Base-by-base conservation (phyloP, 2,113 vertebrate species). In the Cyrtonyx montezumae region DNA sequence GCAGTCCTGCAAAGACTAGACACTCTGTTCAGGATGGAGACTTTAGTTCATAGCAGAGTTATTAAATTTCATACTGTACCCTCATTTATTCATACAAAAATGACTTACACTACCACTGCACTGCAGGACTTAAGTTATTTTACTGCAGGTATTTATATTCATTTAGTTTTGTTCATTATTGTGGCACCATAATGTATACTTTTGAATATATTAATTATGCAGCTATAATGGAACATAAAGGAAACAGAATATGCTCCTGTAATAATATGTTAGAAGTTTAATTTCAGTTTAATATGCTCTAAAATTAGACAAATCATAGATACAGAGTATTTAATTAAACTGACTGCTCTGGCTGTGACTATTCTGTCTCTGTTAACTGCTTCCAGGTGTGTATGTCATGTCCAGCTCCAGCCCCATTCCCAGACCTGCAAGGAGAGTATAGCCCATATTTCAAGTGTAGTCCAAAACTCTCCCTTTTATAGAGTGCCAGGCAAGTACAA, bases 221-320 rank as follows among this genome's bases (percentile, higher is more conserved):
- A 93, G 36, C 34, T 90, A 83, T 94, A 91, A 94, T 74, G 14
- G 77, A 68, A 93, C 79, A 88, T 78, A 91, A 94, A 90, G 43
- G 81, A 95, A 96, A 84, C 30, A 84, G 48, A 94, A 37, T 94
- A 95, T 71, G 48, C 69, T 94, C 46, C 82, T 75, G 36, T 83
- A 89, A 90, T 92, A 80, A 90, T 82, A 71, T 55, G 89, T 81
- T 85, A 28, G 51, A 91, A 88, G 75, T 69, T 88, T 90, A 95
- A 96, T 93, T 95, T 93, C 55, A 66, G 79, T 89, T 87, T 93
- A 95, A 95, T 95, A 85, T 74, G 42, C 78, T 88, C 43, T 92
- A 87, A 93, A 91, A 88, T 81, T 70, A 86, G 68, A 79, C 32
- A 73, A 91, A 89, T 82, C 91, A 90, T 37, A 73, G n/a, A 88